phyloP scores from a whole-genome alignment of 37 sponge, comb jelly and placozoan genomes.

The Cliona cf. orientalis region DNA sequence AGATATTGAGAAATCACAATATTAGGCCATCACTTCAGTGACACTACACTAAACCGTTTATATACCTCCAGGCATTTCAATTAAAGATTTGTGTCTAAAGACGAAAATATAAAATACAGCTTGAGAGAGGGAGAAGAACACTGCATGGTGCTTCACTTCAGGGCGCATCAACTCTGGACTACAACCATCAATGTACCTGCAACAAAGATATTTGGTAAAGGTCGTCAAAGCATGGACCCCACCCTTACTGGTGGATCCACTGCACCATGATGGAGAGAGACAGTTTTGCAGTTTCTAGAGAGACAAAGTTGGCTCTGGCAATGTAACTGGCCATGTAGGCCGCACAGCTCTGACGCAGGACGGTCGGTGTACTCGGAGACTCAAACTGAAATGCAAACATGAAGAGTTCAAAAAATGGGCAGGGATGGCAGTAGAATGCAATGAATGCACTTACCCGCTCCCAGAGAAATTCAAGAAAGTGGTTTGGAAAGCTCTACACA shows the following conservation, averaged over 20 bases:
- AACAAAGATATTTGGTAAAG: too few relatives aligned
- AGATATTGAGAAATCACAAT: background rate
- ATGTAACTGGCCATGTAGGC: slow-evolving; percentile 87
- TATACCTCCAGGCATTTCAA: slow-evolving; percentile 54
- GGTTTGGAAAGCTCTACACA: slow-evolving; percentile 48
- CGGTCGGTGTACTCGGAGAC: slow-evolving; percentile 52
- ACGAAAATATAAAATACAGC: slow-evolving; percentile 83
- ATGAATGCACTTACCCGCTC: slow-evolving; percentile 45
- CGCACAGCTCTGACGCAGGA: slow-evolving; percentile 59
- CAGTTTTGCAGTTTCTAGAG: slow-evolving; percentile 48
- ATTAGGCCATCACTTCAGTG: background rate
- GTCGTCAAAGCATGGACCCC: too few relatives aligned
- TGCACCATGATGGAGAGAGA: slow-evolving; percentile 47
- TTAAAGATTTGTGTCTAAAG: slow-evolving; percentile 70
- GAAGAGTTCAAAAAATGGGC: background rate
- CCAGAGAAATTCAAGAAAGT: slow-evolving; percentile 75
- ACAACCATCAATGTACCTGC: slow-evolving; percentile 61
- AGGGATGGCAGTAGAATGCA: background rate
- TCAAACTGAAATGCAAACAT: slow-evolving; percentile 44
- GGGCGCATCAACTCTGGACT: slow-evolving; percentile 23
- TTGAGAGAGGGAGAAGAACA: slow-evolving; percentile 82
- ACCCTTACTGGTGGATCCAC: slow-evolving; percentile 83
- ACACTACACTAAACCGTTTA: background rate
- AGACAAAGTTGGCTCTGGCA: slow-evolving; percentile 82
- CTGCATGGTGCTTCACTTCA: slow-evolving; percentile 47